Evolutionary conservation across 2,888 invertebrate species (phyloP).

Genomic region (Miltochrista miniata): DNA sequence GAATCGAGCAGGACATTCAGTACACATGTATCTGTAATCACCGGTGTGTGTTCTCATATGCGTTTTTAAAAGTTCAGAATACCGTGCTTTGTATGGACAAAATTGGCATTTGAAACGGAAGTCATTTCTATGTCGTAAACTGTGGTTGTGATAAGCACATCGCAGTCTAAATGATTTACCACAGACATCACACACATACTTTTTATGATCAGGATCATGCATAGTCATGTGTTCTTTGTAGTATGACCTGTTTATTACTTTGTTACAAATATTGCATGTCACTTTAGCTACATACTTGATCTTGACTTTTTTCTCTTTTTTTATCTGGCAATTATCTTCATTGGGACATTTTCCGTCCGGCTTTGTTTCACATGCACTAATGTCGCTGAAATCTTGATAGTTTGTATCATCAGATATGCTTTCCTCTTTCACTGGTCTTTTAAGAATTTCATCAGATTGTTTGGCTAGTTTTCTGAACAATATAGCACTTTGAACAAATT

Average conservation of each 20-base stretch:
- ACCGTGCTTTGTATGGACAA: conserved; percentile 57
- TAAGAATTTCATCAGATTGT: conserved; percentile 50
- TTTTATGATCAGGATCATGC: conserved; percentile 60
- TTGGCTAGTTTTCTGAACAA: conserved; percentile 59
- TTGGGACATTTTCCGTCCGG: conserved; percentile 27
- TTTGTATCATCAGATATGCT: conserved; percentile 17
- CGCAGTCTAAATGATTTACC: conserved; percentile 59
- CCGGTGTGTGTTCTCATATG: conserved; percentile 61
- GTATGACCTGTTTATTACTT: conserved; percentile 55
- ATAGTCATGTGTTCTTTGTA: conserved; percentile 60
- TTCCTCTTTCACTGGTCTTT: conserved; percentile 44
- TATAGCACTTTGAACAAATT: conserved; percentile 55
- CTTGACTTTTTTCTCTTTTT: conserved; percentile 36
- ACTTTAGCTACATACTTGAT: conserved; percentile 44
- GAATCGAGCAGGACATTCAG: conserved; percentile 61
- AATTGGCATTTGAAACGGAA: conserved; percentile 60
- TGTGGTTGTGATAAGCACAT: conserved; percentile 61
- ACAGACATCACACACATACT: conserved; percentile 63
- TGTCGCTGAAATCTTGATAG: conserved; percentile 37
- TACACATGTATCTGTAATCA: conserved; percentile 62
- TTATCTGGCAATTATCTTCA: conserved; percentile 18
- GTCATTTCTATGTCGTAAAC: conserved; percentile 53
- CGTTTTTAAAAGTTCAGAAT: conserved; percentile 53
- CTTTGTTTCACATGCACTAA: conserved; percentile 29
- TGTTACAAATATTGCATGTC: conserved; percentile 52